These are phyloP conservation scores for Leucania comma DNA, from an alignment of 2,888 invertebrate genomes.

Conservation along the genomic window DNA sequence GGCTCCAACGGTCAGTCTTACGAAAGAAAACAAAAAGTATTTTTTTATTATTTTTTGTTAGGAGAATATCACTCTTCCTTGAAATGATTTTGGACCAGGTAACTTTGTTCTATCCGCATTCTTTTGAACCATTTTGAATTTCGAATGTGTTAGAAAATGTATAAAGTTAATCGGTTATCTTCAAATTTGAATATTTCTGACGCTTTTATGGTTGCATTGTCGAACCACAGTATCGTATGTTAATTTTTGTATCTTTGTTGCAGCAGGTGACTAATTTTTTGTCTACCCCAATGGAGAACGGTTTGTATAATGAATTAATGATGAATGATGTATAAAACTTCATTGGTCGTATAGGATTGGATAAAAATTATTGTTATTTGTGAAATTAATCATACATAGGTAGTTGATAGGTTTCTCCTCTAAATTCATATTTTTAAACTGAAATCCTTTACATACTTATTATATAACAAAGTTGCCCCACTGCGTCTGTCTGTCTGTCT, in stretches of 20 bases:
- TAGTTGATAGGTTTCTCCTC: too few relatives aligned
- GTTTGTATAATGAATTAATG: too few relatives aligned
- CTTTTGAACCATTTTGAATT: conserved; percentile 26
- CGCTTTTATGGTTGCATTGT: conserved; percentile 11
- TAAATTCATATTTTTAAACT: too few relatives aligned
- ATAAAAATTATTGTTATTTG: not conserved
- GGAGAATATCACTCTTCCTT: conserved; percentile 53
- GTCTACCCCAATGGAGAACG: conserved; percentile 5
- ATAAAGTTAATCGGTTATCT: not conserved
- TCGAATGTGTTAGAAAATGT: conserved; percentile 23
- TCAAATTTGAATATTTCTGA: conserved; percentile 12
- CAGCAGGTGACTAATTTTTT: conserved; percentile 15
- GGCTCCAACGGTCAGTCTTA: conserved; percentile 69
- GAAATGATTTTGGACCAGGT: conserved; percentile 56
- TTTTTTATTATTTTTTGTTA: conserved; percentile 62
- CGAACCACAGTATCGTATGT: not conserved
- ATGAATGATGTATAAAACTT: too few relatives aligned
- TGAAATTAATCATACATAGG: not conserved
- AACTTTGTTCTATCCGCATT: conserved; percentile 49
- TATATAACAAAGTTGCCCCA: not conserved
- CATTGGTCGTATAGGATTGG: not conserved
- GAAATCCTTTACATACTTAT: too few relatives aligned
- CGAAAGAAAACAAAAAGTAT: conserved; percentile 73
- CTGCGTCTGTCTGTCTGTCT: too few relatives aligned
- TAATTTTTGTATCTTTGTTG: conserved; percentile 6